Evolutionary conservation across 1,140 invertebrate genomes (phyloP), one percentile per base, ranked within the genome.

Genomic region (Colletes latitarsis): DNA sequence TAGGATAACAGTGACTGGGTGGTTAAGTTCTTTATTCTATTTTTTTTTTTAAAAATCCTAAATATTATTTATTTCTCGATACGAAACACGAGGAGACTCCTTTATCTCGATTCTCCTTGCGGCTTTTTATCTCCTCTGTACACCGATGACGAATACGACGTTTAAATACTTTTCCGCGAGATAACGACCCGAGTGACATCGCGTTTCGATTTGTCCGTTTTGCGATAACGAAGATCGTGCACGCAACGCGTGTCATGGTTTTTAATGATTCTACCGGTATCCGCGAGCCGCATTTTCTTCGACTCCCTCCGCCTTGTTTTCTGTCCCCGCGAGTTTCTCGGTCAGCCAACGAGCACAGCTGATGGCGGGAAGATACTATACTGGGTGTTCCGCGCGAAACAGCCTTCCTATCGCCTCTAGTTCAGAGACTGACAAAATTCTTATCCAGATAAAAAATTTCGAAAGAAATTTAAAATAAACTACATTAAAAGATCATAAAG

Each of bases 291-390:
- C 60, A 21, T 84, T 85, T 84, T 71, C 83, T 60, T 70, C 72
- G 39, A 70, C 58, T 77, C 30, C 60, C 39, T 17, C 70, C 58
- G 77, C 60, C 70, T 68, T 82, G 68, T 77, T 77, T 77, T 71
- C 39, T 80, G 68, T 81, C 62, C 57, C 43, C 41, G 39, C 83
- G 70, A 80, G 78, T 85, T 82, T 81, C 70, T 72, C 64, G 82
- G 77, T 75, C 79, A 60, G 73, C 15, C 77, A 72, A 82, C 78
- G 83, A 82, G 74, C 75, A 85, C 81, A 85, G 73, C 76, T 85
- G 83, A 84, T 85, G 79, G 82, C 49, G 76, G 71, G 83, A 82
- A 80, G 84, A 85, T 81, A 82, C 80, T 84, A 73, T 82, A 85
- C 82, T 3, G 49, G 9, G 49, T 49, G 49, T 49, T 10, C 10